These are phyloP conservation scores for Turnix velox DNA, from an alignment of 2,113 vertebrate genomes.

Conservation along the genomic window DNA sequence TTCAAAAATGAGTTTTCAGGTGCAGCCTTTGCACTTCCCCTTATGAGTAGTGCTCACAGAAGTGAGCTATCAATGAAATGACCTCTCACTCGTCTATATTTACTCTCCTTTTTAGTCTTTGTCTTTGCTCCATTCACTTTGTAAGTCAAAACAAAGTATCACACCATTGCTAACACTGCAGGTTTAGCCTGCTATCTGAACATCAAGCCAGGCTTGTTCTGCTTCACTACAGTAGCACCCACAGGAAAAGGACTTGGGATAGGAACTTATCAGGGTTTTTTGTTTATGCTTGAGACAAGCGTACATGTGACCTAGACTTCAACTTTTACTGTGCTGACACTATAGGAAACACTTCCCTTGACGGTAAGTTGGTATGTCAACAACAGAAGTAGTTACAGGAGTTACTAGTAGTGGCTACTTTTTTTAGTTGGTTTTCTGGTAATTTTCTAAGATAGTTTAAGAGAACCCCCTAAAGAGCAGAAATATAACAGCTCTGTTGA, in stretches of 20 bases:
- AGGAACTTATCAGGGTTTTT: conserved; percentile 35
- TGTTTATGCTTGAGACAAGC: conserved; percentile 20
- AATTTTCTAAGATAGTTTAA: neutral
- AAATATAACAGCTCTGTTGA: neutral
- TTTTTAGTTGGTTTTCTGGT: neutral
- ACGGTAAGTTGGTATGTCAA: conserved; percentile 29
- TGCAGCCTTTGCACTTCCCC: neutral
- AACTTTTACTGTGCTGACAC: conserved; percentile 58
- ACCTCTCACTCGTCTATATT: neutral
- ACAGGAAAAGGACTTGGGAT: conserved; percentile 27
- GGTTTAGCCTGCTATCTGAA: conserved; percentile 49
- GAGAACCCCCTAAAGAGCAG: neutral
- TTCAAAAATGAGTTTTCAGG: neutral
- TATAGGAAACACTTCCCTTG: conserved; percentile 48
- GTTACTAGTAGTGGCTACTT: neutral
- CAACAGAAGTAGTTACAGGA: neutral
- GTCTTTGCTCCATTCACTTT: neutral
- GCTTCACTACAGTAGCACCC: conserved; percentile 59
- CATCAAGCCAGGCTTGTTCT: conserved; percentile 54
- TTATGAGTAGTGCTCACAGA: neutral
- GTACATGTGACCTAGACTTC: conserved; percentile 50
- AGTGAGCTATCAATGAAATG: conserved; percentile 13
- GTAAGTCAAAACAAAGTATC: conserved; percentile 52
- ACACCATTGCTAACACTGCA: conserved; percentile 46
- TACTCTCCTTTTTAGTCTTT: neutral